Conservation (phyloP, 2,888 invertebrate species). For the Tholera decimalis region DNA sequence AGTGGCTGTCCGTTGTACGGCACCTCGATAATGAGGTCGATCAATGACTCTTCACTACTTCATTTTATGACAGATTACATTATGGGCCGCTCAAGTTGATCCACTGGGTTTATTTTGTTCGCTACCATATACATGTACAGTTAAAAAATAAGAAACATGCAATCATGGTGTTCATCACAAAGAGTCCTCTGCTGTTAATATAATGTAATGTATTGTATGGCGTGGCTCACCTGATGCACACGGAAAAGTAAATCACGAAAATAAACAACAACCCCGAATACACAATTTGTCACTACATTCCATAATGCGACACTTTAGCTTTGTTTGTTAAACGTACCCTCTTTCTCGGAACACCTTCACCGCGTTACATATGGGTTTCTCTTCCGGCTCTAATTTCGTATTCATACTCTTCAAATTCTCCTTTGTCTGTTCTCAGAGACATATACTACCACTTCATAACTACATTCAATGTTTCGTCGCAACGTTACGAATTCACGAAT, state of each 20-base stretch:
- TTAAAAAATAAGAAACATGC: neutral
- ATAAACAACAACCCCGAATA: constrained; percentile 27
- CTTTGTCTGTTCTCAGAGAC: constrained; percentile 45
- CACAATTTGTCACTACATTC: constrained; percentile 40
- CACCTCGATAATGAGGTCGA: constrained; percentile 24
- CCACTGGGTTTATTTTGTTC: neutral
- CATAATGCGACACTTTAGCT: constrained; percentile 31
- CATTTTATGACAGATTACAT: constrained; percentile 36
- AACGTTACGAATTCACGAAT: constrained; percentile 37
- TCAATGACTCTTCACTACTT: constrained; percentile 47
- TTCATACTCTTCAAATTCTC: constrained; percentile 64
- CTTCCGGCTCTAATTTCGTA: constrained; percentile 74
- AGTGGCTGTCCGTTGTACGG: constrained; percentile 20
- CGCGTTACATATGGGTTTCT: constrained; percentile 83
- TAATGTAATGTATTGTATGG: constrained; percentile 4
- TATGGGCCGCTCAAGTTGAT: constrained; percentile 24
- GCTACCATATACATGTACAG: no score
- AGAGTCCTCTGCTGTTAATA: constrained; percentile 1
- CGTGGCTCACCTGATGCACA: constrained; percentile 9
- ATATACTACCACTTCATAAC: constrained; percentile 27
- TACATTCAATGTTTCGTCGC: constrained; percentile 38
- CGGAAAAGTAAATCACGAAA: constrained; percentile 31
- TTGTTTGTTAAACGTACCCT: constrained; percentile 75
- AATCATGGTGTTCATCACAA: neutral
- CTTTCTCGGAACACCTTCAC: constrained; percentile 84